Percentiles rank a stretch among this genome's conserved stretches.
Evolutionary conservation across 1,140 invertebrate genomes (phyloP).

Genomic region (Anagrus nilaparvatae): DNA sequence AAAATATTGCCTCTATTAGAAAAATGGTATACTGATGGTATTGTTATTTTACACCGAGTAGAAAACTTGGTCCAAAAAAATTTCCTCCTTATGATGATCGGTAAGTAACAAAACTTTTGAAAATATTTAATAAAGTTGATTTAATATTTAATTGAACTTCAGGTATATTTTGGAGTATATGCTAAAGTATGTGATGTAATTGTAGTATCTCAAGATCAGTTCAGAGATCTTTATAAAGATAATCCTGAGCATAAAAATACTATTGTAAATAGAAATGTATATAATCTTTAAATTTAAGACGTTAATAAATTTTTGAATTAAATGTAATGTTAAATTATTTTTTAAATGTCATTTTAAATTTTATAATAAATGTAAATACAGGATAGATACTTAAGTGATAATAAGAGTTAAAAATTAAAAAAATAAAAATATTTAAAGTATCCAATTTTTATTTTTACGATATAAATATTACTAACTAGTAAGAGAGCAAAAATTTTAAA

Average conservation of each 20-base stretch:
- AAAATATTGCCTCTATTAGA: constrained; percentile 60
- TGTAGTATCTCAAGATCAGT: constrained; percentile 87
- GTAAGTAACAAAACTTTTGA: constrained; percentile 24
- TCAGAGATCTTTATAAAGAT: constrained; percentile 71
- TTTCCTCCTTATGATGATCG: constrained; percentile 83
- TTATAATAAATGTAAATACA: too few species aligned
- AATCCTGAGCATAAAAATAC: constrained; percentile 60
- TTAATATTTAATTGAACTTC: too few species aligned
- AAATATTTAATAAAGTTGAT: background rate
- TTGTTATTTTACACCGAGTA: constrained; percentile 77
- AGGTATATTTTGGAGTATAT: constrained; percentile 82
- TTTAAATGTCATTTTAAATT: too few species aligned
- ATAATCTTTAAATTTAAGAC: too few species aligned
- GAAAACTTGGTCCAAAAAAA: constrained; percentile 57
- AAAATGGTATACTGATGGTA: constrained; percentile 57
- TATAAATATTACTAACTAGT: too few species aligned
- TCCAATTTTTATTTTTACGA: too few species aligned
- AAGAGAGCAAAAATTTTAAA: too few species aligned
- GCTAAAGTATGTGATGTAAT: constrained; percentile 73
- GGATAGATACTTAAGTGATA: too few species aligned
- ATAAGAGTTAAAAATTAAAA: too few species aligned
- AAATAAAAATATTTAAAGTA: too few species aligned
- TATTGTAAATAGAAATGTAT: constrained; percentile 51
- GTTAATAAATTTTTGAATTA: too few species aligned
- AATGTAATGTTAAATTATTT: too few species aligned